Conservation (phyloP, 2,888 invertebrate species). For the Aplocera efformata region DNA sequence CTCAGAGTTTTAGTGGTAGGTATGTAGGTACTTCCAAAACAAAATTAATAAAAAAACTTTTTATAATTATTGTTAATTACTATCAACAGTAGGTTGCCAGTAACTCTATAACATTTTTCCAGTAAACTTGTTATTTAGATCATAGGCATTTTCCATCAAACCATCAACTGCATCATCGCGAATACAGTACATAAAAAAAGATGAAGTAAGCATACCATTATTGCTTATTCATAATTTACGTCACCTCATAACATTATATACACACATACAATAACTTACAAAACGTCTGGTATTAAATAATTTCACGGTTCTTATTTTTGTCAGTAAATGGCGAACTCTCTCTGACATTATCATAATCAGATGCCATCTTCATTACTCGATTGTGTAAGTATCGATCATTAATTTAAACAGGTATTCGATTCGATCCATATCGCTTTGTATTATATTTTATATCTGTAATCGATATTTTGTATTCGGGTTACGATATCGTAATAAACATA, state of each 20-base stretch:
- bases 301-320: constrained; percentile 35
- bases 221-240: too few species aligned
- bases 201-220: too few species aligned
- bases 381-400: constrained; percentile 42
- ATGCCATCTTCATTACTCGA: constrained; percentile 44
- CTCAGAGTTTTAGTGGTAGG: too few species aligned
- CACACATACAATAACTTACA: constrained; percentile 17
- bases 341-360: constrained; percentile 43
- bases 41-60: too few species aligned
- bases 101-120: too few species aligned
- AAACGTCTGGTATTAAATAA: constrained; percentile 30
- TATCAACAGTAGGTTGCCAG: too few species aligned
- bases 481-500: constrained; percentile 21
- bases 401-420: constrained; percentile 39
- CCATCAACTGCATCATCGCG: too few species aligned
- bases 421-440: constrained; percentile 32
- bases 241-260: constrained; percentile 14
- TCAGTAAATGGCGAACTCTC: constrained; percentile 36
- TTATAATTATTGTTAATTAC: too few species aligned
- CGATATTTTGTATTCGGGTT: constrained; percentile 37
- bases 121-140: too few species aligned
- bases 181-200: too few species aligned
- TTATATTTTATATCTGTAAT: constrained; percentile 28
- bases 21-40: too few species aligned
- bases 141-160: too few species aligned